Conservation (phyloP, 2,888 invertebrate genomes). For the Bembecia ichneumoniformis region DNA sequence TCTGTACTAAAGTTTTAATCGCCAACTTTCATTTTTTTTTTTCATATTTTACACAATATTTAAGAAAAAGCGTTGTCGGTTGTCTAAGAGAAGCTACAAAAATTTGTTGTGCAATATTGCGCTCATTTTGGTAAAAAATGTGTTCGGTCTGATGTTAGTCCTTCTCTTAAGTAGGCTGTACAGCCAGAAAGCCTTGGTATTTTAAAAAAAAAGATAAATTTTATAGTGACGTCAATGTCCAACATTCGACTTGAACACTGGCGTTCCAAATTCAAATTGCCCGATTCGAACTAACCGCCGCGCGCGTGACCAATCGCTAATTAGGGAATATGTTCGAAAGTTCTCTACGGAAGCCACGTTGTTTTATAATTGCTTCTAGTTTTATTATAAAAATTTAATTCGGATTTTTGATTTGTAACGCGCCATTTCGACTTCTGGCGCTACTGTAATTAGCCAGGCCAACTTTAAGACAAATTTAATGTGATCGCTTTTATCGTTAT, state of each 20-base stretch:
- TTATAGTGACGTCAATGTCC: background rate
- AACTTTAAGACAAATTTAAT: no score
- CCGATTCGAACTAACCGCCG: conserved; percentile 54
- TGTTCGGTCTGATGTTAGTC: no score
- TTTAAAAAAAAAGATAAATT: background rate
- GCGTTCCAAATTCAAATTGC: conserved; percentile 67
- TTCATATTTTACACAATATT: no score
- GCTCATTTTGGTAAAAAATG: no score
- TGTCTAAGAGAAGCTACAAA: no score
- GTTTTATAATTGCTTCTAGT: conserved; percentile 53
- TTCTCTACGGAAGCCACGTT: conserved; percentile 62
- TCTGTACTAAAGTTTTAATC: no score
- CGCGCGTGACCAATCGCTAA: conserved; percentile 71
- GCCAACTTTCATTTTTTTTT: no score
- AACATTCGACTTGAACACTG: conserved; percentile 6
- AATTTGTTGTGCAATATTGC: no score
- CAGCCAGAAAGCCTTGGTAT: background rate
- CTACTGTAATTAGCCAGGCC: conserved; percentile 21
- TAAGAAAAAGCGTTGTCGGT: no score
- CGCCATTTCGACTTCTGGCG: conserved; percentile 43
- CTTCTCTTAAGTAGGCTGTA: background rate
- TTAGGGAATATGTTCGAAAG: conserved; percentile 58
- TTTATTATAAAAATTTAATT: conserved; percentile 35
- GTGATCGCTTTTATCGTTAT: no score
- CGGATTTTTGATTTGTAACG: conserved; percentile 57